These are phyloP conservation scores for Microctenopoma stevenorrisi DNA, from an alignment of 2,797 vertebrate species.

Conservation along the genomic window DNA sequence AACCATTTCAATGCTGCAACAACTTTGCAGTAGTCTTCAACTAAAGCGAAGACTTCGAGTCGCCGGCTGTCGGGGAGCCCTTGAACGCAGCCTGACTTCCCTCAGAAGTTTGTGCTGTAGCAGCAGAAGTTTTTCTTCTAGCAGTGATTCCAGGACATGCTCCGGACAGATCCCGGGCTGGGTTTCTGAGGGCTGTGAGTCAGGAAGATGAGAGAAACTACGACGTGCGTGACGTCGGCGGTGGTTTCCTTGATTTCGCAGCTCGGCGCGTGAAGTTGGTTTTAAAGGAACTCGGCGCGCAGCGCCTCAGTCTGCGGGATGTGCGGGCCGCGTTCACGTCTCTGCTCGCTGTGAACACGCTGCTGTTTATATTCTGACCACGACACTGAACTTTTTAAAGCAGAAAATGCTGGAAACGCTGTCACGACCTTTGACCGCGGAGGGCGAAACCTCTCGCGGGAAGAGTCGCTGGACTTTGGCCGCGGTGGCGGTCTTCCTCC, in stretches of 20 bases:
- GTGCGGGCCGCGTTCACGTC: background rate
- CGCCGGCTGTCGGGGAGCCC: rapidly evolving
- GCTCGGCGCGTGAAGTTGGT: conserved; percentile 19
- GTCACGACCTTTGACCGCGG: background rate
- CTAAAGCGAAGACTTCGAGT: background rate
- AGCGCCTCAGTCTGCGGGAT: conserved; percentile 27
- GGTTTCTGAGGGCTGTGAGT: conserved; percentile 43
- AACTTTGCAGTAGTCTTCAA: too few species aligned
- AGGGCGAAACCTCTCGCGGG: conserved; percentile 17
- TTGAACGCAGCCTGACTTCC: conserved; percentile 45
- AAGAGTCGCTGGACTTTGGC: conserved; percentile 38
- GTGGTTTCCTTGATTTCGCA: conserved; percentile 65
- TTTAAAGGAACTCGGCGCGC: conserved; percentile 50
- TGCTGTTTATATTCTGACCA: rapidly evolving
- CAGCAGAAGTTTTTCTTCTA: background rate
- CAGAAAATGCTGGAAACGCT: conserved; percentile 39
- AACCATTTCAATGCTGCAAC: too few species aligned
- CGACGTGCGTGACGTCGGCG: conserved; percentile 52
- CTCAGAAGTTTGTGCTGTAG: rapidly evolving
- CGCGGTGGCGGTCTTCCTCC: conserved; percentile 24
- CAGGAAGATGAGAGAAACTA: conserved; percentile 50
- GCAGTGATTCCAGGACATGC: background rate
- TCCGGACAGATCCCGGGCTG: too few species aligned
- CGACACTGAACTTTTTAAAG: background rate
- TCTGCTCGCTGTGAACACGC: background rate